phyloP scores from a whole-genome alignment of 2,797 vertebrate species.

The Oreonectes daqikongensis region DNA sequence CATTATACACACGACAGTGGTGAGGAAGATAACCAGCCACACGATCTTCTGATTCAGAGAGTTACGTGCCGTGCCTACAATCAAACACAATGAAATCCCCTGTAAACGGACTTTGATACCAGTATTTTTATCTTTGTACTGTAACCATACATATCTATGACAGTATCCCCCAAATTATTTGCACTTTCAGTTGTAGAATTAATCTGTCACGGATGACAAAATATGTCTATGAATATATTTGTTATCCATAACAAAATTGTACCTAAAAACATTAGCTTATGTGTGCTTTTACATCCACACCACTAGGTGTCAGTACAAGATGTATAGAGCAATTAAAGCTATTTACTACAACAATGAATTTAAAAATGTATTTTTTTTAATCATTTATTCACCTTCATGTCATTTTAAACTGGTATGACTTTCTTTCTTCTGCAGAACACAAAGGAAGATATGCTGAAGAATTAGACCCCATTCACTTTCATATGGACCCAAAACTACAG shows the following conservation, averaged over 20 bases:
- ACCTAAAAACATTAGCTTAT: not conserved
- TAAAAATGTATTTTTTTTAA: no score
- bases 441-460: no score
- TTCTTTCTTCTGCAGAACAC: no score
- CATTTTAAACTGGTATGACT: no score
- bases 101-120: not conserved
- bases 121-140: not conserved
- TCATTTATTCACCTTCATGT: no score
- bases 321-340: not conserved
- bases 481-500: no score
- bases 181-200: no score
- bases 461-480: no score
- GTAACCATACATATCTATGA: no score
- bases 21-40: slow-evolving; percentile 85
- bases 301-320: slow-evolving; percentile 14
- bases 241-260: not conserved
- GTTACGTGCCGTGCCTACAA: slow-evolving; percentile 77
- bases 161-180: no score
- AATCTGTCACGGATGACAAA: no score
- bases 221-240: no score
- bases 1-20: slow-evolving; percentile 78
- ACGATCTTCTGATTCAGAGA: slow-evolving; percentile 76
- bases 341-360: not conserved
- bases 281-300: not conserved
- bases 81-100: not conserved